These are phyloP conservation scores for Azorinus chamasolen DNA, from an alignment of 2,888 invertebrate species.

Conservation along the genomic window DNA sequence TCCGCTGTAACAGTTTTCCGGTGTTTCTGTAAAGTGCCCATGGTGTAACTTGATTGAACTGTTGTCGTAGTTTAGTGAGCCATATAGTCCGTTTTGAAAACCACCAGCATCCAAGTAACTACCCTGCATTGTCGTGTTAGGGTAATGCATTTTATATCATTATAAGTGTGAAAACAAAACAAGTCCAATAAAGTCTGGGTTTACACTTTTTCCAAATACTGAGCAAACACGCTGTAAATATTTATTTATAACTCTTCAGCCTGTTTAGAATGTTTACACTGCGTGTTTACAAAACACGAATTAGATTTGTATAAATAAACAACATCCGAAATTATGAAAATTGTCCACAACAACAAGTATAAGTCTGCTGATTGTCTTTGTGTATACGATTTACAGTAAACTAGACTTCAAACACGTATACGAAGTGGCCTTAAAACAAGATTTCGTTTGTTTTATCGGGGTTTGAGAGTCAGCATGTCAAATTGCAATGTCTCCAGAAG, in stretches of 20 bases:
- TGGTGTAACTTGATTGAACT: slow-evolving; percentile 72
- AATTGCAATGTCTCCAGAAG: slow-evolving; percentile 59
- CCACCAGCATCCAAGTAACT: slow-evolving; percentile 69
- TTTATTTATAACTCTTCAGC: slow-evolving; percentile 35
- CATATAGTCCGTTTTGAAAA: slow-evolving; percentile 73
- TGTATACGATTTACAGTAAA: slow-evolving; percentile 56
- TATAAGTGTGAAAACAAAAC: not conserved
- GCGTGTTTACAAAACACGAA: slow-evolving; percentile 60
- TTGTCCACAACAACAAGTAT: slow-evolving; percentile 47
- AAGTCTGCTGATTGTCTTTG: slow-evolving; percentile 50
- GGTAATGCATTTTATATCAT: slow-evolving; percentile 55
- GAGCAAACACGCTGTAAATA: slow-evolving; percentile 25
- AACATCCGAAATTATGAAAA: slow-evolving; percentile 59
- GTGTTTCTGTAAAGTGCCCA: slow-evolving; percentile 69
- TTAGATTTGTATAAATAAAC: slow-evolving; percentile 59
- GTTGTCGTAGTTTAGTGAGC: slow-evolving; percentile 70
- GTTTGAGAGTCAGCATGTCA: slow-evolving; percentile 55
- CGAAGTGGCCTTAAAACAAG: slow-evolving; percentile 63
- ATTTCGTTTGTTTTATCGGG: slow-evolving; percentile 59
- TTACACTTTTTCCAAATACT: not conserved
- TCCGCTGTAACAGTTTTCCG: slow-evolving; percentile 70
- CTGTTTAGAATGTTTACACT: slow-evolving; percentile 41
- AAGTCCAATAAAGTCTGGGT: not conserved
- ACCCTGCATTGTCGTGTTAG: slow-evolving; percentile 65
- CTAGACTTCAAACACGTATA: slow-evolving; percentile 61